Conservation (phyloP, 2,888 invertebrate species). For the Agriopis leucophaearia region DNA sequence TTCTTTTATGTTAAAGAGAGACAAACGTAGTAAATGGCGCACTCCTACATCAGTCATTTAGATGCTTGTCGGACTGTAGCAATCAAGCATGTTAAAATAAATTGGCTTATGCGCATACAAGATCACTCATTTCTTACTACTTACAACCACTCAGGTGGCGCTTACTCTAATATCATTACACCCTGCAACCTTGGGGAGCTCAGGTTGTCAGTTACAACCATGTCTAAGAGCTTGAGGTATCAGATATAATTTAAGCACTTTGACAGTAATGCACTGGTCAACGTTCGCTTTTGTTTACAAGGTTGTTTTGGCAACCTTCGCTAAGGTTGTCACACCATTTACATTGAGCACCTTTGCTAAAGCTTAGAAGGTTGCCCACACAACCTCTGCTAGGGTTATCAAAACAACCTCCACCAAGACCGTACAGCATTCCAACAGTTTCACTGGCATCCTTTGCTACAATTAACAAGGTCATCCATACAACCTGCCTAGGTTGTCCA, state of each 20-base stretch:
- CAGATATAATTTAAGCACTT: not conserved
- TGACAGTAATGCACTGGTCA: not conserved
- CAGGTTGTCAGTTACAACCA: constrained; percentile 12
- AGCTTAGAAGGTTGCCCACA: not conserved
- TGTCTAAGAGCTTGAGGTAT: not conserved
- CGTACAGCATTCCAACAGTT: not conserved
- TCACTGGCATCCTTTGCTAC: not conserved
- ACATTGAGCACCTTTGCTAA: not conserved
- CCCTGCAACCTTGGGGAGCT: constrained; percentile 20
- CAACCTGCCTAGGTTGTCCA: constrained; percentile 7
- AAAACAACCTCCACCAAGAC: not conserved
- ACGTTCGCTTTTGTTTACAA: constrained; percentile 8
- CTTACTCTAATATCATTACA: constrained; percentile 32
- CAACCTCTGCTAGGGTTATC: not conserved
- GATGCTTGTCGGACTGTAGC: not conserved
- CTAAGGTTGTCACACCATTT: not conserved
- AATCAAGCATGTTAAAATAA: constrained; percentile 31
- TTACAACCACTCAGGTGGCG: constrained; percentile 24
- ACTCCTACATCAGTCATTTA: not conserved
- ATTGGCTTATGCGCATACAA: constrained; percentile 29
- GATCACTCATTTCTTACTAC: constrained; percentile 44
- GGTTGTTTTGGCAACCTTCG: constrained; percentile 4
- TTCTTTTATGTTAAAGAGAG: not conserved
- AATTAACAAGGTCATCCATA: not conserved
- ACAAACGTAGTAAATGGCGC: not conserved